Evolutionary conservation across 2,113 vertebrate species (phyloP).

Genomic region (Sturnus vulgaris): DNA sequence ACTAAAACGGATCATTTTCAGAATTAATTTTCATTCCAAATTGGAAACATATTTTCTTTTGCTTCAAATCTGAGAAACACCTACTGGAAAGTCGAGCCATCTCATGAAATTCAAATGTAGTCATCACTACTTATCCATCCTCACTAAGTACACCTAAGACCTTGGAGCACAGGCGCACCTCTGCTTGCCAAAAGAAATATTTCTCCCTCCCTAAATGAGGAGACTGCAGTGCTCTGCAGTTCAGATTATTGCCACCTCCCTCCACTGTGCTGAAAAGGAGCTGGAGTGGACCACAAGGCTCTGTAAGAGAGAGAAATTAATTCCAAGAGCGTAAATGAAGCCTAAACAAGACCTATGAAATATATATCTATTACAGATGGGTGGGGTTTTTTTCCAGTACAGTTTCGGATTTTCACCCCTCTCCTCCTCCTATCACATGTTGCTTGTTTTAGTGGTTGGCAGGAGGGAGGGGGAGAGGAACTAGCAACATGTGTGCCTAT

Average conservation of each 20-base stretch:
- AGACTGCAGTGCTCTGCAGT: background rate
- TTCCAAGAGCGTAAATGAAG: background rate
- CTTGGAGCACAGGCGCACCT: background rate
- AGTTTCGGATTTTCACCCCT: constrained; percentile 13
- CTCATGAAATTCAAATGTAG: constrained; percentile 46
- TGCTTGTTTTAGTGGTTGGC: constrained; percentile 61
- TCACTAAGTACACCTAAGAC: background rate
- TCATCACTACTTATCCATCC: background rate
- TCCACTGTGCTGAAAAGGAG: background rate
- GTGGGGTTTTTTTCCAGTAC: background rate
- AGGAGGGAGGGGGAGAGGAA: constrained; percentile 60
- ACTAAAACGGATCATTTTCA: background rate
- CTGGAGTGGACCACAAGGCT: background rate
- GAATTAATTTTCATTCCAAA: constrained; percentile 12
- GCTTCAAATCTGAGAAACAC: background rate
- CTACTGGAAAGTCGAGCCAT: background rate
- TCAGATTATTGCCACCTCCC: background rate
- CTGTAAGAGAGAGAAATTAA: background rate
- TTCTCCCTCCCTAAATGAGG: background rate
- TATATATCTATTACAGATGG: constrained; percentile 18
- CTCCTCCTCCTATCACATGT: constrained; percentile 37
- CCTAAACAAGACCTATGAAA: background rate
- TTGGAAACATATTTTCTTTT: background rate
- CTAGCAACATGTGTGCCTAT: constrained; percentile 62
- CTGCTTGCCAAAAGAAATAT: constrained; percentile 24